These are phyloP conservation scores for Columbina picui DNA, from an alignment of 2,113 vertebrate genomes.

Conservation along the genomic window DNA sequence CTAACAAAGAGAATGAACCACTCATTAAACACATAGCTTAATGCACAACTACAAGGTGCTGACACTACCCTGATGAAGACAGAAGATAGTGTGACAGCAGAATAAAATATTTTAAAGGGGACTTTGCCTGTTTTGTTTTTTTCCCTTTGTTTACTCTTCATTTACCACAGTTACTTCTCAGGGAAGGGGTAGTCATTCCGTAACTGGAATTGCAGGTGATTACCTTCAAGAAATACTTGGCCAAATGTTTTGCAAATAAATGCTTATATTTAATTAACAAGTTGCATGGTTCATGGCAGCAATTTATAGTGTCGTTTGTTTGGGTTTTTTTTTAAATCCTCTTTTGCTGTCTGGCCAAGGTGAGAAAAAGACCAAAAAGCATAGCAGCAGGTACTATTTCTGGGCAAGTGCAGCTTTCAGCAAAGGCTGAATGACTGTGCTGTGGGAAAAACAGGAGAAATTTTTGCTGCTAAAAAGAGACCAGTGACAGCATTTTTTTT, in stretches of 20 bases:
- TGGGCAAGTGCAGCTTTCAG: background rate
- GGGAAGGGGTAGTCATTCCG: background rate
- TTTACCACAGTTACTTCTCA: background rate
- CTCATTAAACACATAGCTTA: constrained; percentile 6
- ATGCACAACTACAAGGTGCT: background rate
- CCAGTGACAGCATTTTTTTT: background rate
- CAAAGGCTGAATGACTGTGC: background rate
- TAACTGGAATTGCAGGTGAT: background rate
- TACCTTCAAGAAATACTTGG: background rate
- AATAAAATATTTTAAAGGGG: background rate
- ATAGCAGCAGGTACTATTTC: background rate
- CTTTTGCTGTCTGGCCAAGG: background rate
- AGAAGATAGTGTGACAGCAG: background rate
- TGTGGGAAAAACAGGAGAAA: background rate
- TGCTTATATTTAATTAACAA: background rate
- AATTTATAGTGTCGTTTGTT: background rate
- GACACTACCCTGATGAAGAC: background rate
- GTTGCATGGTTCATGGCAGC: background rate
- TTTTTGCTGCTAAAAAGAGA: background rate
- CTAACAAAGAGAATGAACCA: background rate
- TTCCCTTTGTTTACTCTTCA: background rate
- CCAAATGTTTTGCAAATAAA: background rate
- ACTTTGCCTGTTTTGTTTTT: background rate
- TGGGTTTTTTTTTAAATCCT: background rate
- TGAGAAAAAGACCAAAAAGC: background rate